Evolutionary conservation across 2,113 vertebrate genomes (phyloP), one percentile per base, ranked within the genome.

Genomic region (Prunella fulvescens): DNA sequence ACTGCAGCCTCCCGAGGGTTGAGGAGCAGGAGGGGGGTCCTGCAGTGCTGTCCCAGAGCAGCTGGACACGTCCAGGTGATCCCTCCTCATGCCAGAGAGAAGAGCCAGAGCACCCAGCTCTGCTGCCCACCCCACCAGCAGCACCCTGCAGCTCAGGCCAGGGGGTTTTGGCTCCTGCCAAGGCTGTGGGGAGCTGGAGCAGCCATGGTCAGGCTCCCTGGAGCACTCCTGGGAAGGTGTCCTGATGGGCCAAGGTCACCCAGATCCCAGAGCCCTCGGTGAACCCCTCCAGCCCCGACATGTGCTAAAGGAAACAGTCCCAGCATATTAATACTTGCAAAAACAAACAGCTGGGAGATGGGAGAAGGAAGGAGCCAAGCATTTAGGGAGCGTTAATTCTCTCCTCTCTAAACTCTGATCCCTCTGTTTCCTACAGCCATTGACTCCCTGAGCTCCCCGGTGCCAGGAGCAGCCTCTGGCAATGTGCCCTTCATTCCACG

Each of bases 61-160:
- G 67, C 45, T 11, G 17, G 62, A 39, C 4, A 0, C 1, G 0
- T 14, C 82, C 44, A 80, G 88, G 88, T 81, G 82, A 33, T 17
- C 1, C 9, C 31, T 65, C 7, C 37, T 64, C 0, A 0, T 0
- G 11, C 4, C 33, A 0, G 23, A 14, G 61, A 11, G 45, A 11
- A 11, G 25, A 20, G 6, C n/a, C 16, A 0, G 33, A 5, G 81
- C 48, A 1, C 33, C n/a, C 81, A 19, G 28, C 2, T 0, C 37
- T 7, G 45, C 48, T 53, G 0, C 47, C 58, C n/a, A 0, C 10
- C 20, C 70, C 70, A 6, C 47, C 29, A 5, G 1, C 29, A 24
- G 71, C 71, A 13, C 51, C 65, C 70, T 4, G 39, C 4, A 6
- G 70, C 26, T 69, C 8, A 0, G 50, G 25, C 25, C 5, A 0